Conservation (phyloP, 1,140 invertebrate genomes). For the Acromyrmex heyeri region DNA sequence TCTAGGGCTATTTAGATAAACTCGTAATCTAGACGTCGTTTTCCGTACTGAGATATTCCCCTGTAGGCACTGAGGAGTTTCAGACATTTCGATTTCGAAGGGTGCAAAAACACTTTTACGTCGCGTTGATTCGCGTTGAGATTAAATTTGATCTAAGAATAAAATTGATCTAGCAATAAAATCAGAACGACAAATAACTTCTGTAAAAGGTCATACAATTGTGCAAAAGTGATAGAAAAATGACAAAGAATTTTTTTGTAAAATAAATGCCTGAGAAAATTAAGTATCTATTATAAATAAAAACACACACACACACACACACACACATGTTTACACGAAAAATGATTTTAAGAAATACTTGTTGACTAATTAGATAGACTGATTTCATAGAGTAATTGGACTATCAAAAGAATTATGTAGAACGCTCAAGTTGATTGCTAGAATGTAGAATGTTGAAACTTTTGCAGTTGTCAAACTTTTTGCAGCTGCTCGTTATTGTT, state of each 20-base stretch:
- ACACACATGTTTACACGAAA: not conserved
- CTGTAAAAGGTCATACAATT: not conserved
- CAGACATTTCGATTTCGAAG: conserved; percentile 59
- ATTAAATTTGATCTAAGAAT: conserved; percentile 78
- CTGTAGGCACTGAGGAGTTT: conserved; percentile 73
- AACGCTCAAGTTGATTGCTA: too few relatives aligned
- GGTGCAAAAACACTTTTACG: conserved; percentile 68
- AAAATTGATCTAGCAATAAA: conserved; percentile 17
- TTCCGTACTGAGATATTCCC: conserved; percentile 84
- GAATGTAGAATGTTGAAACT: too few relatives aligned
- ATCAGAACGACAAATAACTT: conserved; percentile 38
- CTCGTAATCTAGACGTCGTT: conserved; percentile 84
- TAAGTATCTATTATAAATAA: not conserved
- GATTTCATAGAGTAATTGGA: not conserved
- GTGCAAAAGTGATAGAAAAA: not conserved
- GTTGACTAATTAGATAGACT: not conserved
- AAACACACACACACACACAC: too few relatives aligned
- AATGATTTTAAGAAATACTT: not conserved
- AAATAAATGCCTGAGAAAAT: not conserved
- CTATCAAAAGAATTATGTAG: too few relatives aligned
- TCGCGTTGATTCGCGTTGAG: conserved; percentile 69
- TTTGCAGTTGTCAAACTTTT: too few relatives aligned
- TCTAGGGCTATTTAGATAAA: conserved; percentile 85
- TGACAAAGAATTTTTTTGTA: not conserved
- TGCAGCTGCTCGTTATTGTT: too few relatives aligned